Evolutionary conservation across 1,140 invertebrate genomes (phyloP), one percentile per base, ranked within the genome.

Genomic region (Diabrotica undecimpunctata): DNA sequence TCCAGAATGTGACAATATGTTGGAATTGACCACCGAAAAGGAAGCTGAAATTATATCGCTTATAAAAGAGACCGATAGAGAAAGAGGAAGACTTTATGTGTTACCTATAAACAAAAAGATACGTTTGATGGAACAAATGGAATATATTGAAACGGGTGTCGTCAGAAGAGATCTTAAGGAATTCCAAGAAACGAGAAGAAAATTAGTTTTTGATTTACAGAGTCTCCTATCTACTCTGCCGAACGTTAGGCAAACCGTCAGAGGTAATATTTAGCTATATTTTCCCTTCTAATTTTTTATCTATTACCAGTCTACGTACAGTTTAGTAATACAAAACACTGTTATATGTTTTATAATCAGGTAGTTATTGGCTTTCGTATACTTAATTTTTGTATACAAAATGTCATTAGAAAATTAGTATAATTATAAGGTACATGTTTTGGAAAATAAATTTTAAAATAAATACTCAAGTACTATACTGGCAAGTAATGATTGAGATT

Each of bases 91-190:
- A 46, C n/a, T 46, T 8, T 46, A 10, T 10, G 41, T 46, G 41
- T 4, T 46, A n/a, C 41, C 41, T 4, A 46, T 46, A 5, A 46
- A 46, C 10, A 37, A 57, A 37, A 35, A 37, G 6, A 37, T 57
- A 36, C 25, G 37, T n/a, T 25, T 37, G 37, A 7, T 57, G 55
- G 25, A 57, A 12, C 55, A 57, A 37, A n/a, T 57, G 55, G 55
- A 57, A 38, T 57, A 37, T 12, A 37, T 57, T 5, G 55, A 57
- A 11, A 57, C 25, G 5, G 55, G 37, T 9, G n/a, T 12, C 4
- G n/a, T 57, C n/a, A 0, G n/a, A 6, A n/a, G 37, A 9, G 55
- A 57, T 37, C 0, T 57, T 9, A 35, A 12, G n/a, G 36, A 35
- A n/a, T n/a, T 57, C 25, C 55, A 57, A 37, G 37, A 37, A 41